Evolutionary conservation across 2,888 invertebrate species (phyloP).

Genomic region (Noctua comes): DNA sequence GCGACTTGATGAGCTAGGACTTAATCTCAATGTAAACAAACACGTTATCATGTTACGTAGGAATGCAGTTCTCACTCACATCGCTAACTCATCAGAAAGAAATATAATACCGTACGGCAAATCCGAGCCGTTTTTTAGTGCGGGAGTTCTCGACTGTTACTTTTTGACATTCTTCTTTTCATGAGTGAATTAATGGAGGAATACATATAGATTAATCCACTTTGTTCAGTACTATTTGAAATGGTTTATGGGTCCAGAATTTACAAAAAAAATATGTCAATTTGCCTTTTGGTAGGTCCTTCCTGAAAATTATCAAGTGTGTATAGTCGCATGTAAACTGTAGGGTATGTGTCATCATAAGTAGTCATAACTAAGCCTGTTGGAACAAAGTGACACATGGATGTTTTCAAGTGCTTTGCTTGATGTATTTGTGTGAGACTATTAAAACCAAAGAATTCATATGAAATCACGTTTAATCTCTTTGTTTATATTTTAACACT

Average conservation of each 20-base stretch:
- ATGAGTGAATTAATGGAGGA: too few relatives aligned
- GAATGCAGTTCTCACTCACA: conserved; percentile 9
- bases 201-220: not conserved
- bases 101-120: too few relatives aligned
- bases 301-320: not conserved
- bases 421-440: not conserved
- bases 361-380: not conserved
- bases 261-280: not conserved
- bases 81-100: conserved; percentile 8
- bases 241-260: not conserved
- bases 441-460: not conserved
- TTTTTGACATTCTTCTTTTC: not conserved
- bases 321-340: too few relatives aligned
- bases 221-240: conserved; percentile 7
- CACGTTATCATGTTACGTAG: not conserved
- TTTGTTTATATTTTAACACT: not conserved
- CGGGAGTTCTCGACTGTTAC: not conserved
- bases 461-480: conserved; percentile 19
- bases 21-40: conserved; percentile 5
- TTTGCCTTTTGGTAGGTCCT: not conserved
- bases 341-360: not conserved
- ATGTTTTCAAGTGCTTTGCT: not conserved
- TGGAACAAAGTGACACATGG: not conserved
- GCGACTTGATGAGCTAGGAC: not conserved
- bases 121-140: not conserved